Base-by-base conservation (phyloP, 2,113 vertebrate species). In the Pygoscelis adeliae region DNA sequence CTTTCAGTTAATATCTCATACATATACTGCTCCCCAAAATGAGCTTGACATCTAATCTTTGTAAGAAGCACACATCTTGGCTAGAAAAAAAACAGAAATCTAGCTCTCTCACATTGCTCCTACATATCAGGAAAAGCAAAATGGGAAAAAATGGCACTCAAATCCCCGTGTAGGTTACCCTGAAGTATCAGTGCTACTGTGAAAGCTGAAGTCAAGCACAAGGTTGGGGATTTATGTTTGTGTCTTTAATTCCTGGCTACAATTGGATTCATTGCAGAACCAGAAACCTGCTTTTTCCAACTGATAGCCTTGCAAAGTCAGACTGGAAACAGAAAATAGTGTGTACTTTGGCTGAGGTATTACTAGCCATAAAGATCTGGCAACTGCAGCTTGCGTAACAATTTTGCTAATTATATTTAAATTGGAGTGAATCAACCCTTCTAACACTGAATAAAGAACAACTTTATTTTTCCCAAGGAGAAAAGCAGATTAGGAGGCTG, bases 341-440 rank as follows among this genome's bases (percentile, higher is more conserved):
- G 63, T 91, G 94, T 94, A 94, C 81, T 91, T 97, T 96, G 93
- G 94, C 93, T 94, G 82, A 71, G 71, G 21, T 20, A 40, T 80
- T 74, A 42, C 69, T 65, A 96, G 63, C 87, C 79, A 71, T 87
- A 92, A 96, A 95, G 94, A 96, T 94, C 92, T 96, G 92, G 92
- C 91, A 93, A 83, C 38, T 44, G 80, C 72, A 89, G 34, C 72
- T 58, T 66, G 67, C 15, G 17, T 81, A 90, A 91, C 63, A 26
- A 38, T 91, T 91, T 89, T 69, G 36, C 58, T 96, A 92, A 97
- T 93, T 95, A 76, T 82, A 86, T 80, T 96, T 96, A 72, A 90
- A 96, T 88, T 93, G 52, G 49, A 90, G 52, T 82, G 89, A 82
- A 95, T 83, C 80, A 83, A 91, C 49, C 42, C 42, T 90, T 65